Conservation (phyloP, 2,797 vertebrate species). For the Micromesistius poutassou region DNA sequence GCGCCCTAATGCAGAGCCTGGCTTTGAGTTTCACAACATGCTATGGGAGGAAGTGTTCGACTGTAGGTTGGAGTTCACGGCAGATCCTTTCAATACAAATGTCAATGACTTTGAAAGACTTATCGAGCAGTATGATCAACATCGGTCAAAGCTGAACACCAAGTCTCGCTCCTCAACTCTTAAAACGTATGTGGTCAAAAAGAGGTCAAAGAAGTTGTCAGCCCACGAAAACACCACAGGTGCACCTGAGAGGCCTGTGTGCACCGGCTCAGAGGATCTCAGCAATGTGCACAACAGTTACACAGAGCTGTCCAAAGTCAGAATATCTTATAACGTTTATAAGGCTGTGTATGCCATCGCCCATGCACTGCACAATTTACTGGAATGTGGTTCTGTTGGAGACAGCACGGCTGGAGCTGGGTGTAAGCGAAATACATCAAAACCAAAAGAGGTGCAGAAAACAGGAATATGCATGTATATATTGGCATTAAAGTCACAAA, state of each 20-base stretch:
- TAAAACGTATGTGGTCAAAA: slow-evolving; percentile 4
- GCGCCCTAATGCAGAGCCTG: background rate
- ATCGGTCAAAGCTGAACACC: background rate
- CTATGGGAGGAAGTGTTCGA: background rate
- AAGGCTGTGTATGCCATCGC: slow-evolving; percentile 4
- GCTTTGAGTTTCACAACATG: slow-evolving; percentile 1
- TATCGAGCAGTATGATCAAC: background rate
- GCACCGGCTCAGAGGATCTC: slow-evolving; percentile 1
- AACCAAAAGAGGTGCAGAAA: background rate
- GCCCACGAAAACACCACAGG: background rate
- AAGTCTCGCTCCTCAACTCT: background rate
- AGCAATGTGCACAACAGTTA: slow-evolving; percentile 5
- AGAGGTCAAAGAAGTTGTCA: no score
- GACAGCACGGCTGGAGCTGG: background rate
- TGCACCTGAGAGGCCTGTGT: background rate
- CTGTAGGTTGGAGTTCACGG: background rate
- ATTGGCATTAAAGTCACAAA: background rate
- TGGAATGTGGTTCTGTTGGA: background rate
- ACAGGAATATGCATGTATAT: background rate
- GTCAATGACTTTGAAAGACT: background rate
- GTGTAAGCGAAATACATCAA: background rate
- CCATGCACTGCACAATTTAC: background rate
- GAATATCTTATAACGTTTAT: background rate
- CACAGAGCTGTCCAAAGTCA: slow-evolving; percentile 4
- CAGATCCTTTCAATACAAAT: background rate